Base-by-base conservation (phyloP, 1,140 invertebrate genomes). In the Drosophila yakuba region DNA sequence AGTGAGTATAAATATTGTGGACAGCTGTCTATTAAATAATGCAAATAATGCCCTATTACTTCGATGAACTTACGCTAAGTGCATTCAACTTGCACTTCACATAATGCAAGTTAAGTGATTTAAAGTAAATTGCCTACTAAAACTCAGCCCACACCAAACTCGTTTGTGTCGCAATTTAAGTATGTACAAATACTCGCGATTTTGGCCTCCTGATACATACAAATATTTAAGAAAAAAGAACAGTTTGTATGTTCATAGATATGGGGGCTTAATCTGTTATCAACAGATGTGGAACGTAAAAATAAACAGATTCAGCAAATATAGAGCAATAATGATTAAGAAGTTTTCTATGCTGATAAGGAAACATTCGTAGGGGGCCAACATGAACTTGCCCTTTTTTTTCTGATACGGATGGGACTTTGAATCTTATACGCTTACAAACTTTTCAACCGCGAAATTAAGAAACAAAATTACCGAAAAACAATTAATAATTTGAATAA, bases 1-100 rank as follows among this genome's bases (percentile, higher is more conserved):
- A 74, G 91, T 92, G 61, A 80, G 79, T 88, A 41, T 35, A 66
- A 48, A 47, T 36, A 36, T 45, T 47, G 17, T 71, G 47, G 64
- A 36, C 64, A 69, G 32, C 43, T 71, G 64, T 51, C 36, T 20
- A 43, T 28, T 2, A 1, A 25, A 54, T 48, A 44, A 14, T 39
- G 38, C 38, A 39, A 39, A n/a, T n/a, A n/a, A n/a, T n/a, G n/a
- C 8, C 10, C 1, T 23, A 8, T 4, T 38, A 36, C 25, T 43
- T 17, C 0, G 10, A 23, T 11, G 17, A 14, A 28, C 23, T 11
- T 28, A 7, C 12, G 6, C 28, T 4, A 45, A 25, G 12, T 35
- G 12, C 17, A 23, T n/a, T 39, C n/a, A 20, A 43, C 8, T 20
- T 28, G 7, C 25, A 55, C 41, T 15, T 43, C 6, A 2, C 5